phyloP scores from a whole-genome alignment of 2,113 vertebrate species.

The Morone saxatilis region DNA sequence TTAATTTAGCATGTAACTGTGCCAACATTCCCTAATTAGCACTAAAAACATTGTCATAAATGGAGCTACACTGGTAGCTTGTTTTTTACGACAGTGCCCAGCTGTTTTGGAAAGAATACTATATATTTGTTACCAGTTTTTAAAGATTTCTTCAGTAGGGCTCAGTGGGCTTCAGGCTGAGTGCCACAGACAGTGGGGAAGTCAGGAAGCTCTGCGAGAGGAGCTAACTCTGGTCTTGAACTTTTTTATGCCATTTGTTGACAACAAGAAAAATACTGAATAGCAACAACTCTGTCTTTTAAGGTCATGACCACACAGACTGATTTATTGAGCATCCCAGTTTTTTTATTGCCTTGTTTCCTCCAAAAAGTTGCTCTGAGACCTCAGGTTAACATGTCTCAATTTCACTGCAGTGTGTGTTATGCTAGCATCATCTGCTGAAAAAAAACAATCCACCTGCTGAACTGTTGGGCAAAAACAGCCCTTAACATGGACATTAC shows the following conservation, averaged over 20 bases:
- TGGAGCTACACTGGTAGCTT: too few relatives aligned
- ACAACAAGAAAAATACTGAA: background rate
- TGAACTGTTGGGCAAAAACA: background rate
- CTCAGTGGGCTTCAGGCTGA: background rate
- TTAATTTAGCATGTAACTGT: too few relatives aligned
- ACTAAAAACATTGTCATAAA: too few relatives aligned
- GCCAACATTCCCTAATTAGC: too few relatives aligned
- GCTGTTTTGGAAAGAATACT: too few relatives aligned
- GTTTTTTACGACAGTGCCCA: too few relatives aligned
- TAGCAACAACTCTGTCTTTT: too few relatives aligned
- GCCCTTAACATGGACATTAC: background rate
- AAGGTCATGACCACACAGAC: background rate
- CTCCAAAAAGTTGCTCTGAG: background rate
- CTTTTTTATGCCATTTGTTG: background rate
- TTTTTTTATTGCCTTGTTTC: background rate
- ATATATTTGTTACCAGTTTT: background rate
- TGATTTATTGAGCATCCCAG: background rate
- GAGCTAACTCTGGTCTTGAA: background rate
- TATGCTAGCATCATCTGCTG: background rate
- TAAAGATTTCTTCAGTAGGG: background rate
- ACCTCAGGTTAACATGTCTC: background rate
- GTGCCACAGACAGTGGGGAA: background rate
- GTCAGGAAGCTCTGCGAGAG: background rate
- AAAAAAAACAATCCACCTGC: conserved; percentile 8
- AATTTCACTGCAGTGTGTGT: background rate